These are phyloP conservation scores for Vicugna pacos DNA, from an alignment of 2,113 vertebrate species.

Conservation along the genomic window DNA sequence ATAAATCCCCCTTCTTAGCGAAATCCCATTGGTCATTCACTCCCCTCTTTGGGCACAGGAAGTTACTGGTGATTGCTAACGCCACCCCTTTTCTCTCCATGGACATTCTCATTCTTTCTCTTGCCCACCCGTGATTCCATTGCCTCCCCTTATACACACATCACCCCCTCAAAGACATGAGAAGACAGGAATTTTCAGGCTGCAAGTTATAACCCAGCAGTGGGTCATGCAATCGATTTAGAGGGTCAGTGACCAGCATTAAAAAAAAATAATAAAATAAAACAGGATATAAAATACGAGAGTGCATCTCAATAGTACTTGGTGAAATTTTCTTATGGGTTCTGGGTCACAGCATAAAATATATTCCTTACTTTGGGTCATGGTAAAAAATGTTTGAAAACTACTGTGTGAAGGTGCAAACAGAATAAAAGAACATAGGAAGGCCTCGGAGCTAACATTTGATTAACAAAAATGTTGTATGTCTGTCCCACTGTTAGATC, in stretches of 20 bases:
- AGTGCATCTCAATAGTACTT: not conserved
- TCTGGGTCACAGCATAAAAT: not conserved
- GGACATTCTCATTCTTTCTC: accelerated
- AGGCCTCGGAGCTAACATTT: not conserved
- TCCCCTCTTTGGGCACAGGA: not conserved
- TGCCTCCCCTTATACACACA: not conserved
- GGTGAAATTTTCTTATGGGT: not conserved
- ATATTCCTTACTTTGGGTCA: not conserved
- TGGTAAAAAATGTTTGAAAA: not conserved
- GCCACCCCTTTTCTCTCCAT: accelerated
- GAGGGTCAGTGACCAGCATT: constrained; percentile 39
- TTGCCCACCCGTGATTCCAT: not conserved
- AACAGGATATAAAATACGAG: constrained; percentile 25
- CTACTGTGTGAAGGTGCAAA: not conserved
- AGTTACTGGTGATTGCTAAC: accelerated
- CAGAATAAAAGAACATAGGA: not conserved
- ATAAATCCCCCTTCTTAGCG: not conserved
- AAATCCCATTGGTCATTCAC: not conserved
- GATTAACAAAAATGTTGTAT: not conserved
- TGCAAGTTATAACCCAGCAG: not conserved
- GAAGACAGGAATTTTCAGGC: not conserved
- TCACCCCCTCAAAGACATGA: not conserved
- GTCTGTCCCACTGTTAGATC: not conserved
- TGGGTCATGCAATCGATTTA: constrained; percentile 62
- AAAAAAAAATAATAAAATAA: constrained; percentile 28